Evolutionary conservation across 2,888 invertebrate species (phyloP).

Genomic region (Incurvaria masculella): DNA sequence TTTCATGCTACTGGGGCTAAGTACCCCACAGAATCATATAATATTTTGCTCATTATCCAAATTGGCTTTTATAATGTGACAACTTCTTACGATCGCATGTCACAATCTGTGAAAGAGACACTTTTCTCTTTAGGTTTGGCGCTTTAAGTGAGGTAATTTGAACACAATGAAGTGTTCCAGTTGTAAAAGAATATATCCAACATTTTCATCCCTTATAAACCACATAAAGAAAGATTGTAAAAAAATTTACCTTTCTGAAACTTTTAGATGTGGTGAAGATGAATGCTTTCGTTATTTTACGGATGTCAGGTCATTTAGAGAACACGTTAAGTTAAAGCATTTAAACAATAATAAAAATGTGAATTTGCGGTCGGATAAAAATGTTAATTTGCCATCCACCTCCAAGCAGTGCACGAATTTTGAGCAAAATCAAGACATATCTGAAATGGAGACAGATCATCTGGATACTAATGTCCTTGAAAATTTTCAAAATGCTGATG

Average conservation of each 20-base stretch:
- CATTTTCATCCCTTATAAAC: background rate
- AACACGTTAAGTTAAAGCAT: background rate
- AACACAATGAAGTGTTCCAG: slow-evolving; percentile 1
- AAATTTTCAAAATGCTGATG: background rate
- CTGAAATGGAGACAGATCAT: background rate
- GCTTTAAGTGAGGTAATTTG: background rate
- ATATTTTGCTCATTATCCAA: slow-evolving; percentile 1
- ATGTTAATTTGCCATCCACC: background rate
- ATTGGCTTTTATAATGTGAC: background rate
- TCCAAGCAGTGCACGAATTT: background rate
- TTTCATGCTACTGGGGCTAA: slow-evolving; percentile 1
- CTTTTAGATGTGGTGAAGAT: background rate
- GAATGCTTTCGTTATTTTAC: background rate
- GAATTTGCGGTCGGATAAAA: too few relatives aligned
- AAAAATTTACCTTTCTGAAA: background rate
- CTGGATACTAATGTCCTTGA: background rate
- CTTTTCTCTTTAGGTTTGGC: background rate
- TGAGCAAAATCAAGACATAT: background rate
- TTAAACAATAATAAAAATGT: too few relatives aligned
- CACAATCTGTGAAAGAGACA: slow-evolving; percentile 2
- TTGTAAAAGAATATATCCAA: background rate
- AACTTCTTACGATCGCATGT: background rate
- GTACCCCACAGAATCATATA: background rate
- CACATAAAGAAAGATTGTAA: background rate
- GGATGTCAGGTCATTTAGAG: background rate